Conservation (phyloP, 1,140 invertebrate species). For the Bombus turneri region DNA sequence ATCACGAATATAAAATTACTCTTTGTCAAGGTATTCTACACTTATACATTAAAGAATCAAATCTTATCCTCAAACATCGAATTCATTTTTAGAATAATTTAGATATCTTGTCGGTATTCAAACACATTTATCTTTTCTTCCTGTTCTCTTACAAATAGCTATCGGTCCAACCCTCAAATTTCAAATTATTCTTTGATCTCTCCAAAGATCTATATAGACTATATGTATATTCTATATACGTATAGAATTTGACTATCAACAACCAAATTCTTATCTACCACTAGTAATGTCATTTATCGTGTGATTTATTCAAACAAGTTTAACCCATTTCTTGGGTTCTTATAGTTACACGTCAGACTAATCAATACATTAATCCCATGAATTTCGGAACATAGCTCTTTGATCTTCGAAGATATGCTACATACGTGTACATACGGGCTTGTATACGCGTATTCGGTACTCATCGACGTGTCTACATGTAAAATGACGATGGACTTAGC, state of each 20-base stretch:
- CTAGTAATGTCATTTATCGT: background rate
- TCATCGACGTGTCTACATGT: background rate
- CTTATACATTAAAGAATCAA: no score
- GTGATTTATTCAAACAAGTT: background rate
- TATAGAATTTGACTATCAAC: background rate
- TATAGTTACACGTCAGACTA: background rate
- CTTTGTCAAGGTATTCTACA: background rate
- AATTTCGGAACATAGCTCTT: slow-evolving; percentile 41
- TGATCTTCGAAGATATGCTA: slow-evolving; percentile 37
- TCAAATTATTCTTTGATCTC: background rate
- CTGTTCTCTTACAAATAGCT: background rate
- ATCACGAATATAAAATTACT: background rate
- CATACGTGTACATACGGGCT: background rate
- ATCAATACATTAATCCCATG: slow-evolving; percentile 34
- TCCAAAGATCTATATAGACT: background rate
- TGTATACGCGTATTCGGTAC: background rate
- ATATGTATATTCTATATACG: no score
- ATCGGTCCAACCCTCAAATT: background rate
- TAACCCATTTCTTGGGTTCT: background rate
- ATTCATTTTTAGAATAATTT: background rate
- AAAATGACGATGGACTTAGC: background rate
- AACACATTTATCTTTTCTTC: background rate
- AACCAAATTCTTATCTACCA: background rate
- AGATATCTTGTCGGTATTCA: background rate
- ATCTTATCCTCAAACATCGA: background rate